Evolutionary conservation across 1,140 invertebrate species (phyloP), one percentile per base, ranked within the genome.

Genomic region (Diachasma alloeum): DNA sequence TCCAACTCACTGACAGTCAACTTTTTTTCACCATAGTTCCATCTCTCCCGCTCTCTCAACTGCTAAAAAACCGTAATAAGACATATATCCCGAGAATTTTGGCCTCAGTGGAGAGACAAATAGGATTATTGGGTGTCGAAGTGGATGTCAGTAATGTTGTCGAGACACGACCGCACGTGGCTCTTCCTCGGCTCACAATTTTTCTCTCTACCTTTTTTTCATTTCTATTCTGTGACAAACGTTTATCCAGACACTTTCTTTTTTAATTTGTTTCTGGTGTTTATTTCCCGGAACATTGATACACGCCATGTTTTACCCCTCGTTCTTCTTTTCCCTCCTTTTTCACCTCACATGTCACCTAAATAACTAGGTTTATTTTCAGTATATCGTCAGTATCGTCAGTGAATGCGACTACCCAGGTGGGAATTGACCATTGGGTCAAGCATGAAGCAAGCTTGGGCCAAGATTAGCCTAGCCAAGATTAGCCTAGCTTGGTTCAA

Each of bases 1-100:
- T 39, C 31, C 15, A 68, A 39, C n/a, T 68, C 24, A 39, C 36
- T 68, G 66, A 68, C 72, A 24, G 37, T 73, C 8, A 66, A 75
- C 74, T 73, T 78, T 63, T 78, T 77, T 76, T 73, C 80, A 79
- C 79, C 77, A 81, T 80, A 76, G 46, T 79, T 74, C 44, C 24
- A 22, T 31, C 15, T 72, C 13, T 70, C 11, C 44, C 46, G 53
- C 22, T n/a, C n/a, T 44, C 17, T 63, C 22, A 26, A 31, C 22
- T 22, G 31, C 42, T 1, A 19, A 48, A 53, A 42, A 53, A 53
- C 26, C 42, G n/a, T 44, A 70, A 22, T 53, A 72, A 24, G 44
- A 72, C 70, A 31, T 36, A 53, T 26, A 53, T 72, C 44, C 44
- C 46, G 24, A 72, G 46, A 56, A 72, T 56, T 72, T 72, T 36